Base-by-base conservation (phyloP, 2,888 invertebrate species). In the Hydropsyche betteni region DNA sequence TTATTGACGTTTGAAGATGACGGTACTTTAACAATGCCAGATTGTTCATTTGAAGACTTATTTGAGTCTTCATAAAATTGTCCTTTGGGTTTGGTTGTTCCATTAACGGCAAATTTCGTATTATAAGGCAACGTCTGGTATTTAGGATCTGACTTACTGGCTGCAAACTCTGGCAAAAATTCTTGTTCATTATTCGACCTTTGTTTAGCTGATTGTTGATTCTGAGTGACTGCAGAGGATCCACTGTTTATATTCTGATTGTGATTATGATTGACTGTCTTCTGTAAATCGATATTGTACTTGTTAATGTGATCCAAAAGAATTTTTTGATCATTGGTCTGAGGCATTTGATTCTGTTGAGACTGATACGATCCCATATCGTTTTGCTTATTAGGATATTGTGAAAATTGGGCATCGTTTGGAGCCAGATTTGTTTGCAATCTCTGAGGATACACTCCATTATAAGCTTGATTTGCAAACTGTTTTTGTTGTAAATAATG, bases 41-140 rank as follows among this genome's bases (percentile, higher is more conserved):
- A 33, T n/a, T 76, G 76, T 12, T 68, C 75, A 44, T 69, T 51
- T 6, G 69, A 12, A 50, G 64, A 74, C 51, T 52, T 69, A 33
- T 71, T 80, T 69, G 72, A 76, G 38, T 80, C 80, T 34, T 80
- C 79, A 52, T 78, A 77, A 74, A 79, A 77, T 74, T 81, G 75
- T 80, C 75, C 79, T 74, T 77, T 79, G 24, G 75, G 61, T 58
- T 77, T 79, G 14, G 77, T 58, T 24, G 36, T 75, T 83, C 83
- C 80, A 86, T 83, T 84, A 24, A 91, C 86, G 14, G 92, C 91
- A 84, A 94, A 94, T 85, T 95, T 96, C 52, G 93, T 94, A 83
- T 92, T 96, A 86, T 95, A 94, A 81, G 96, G 96, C 85, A 96
- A 87, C 38, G 95, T 95, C 88, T 96, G 96, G 87, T 94, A 96